A percentile compares a stretch with the other conserved stretches of the same genome.
phyloP scores from a whole-genome alignment of 2,113 vertebrate species.

The Melierax canorus region DNA sequence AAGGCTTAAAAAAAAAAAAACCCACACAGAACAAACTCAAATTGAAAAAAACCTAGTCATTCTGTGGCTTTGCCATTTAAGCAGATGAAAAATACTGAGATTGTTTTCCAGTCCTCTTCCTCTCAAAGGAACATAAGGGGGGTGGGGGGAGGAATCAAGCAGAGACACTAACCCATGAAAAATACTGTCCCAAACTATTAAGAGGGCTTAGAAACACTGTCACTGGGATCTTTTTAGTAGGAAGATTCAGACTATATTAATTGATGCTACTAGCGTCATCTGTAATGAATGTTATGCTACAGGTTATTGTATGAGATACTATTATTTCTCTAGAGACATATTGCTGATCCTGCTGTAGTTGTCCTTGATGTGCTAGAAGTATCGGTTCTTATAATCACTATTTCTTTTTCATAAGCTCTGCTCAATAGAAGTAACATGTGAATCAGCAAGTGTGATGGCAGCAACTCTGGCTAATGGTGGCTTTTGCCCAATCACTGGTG shows the following conservation, averaged over 20 bases:
- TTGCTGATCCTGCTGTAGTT: background rate
- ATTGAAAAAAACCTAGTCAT: background rate
- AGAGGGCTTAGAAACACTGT: slow-evolving; percentile 7
- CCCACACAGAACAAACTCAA: background rate
- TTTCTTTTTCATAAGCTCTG: slow-evolving; percentile 80
- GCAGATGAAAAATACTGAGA: slow-evolving; percentile 29
- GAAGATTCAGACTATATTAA: background rate
- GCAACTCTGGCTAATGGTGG: slow-evolving; percentile 96
- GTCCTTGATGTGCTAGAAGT: background rate
- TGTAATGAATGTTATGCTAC: background rate
- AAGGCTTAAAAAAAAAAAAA: background rate
- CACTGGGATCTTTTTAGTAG: background rate
- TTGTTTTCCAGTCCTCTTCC: background rate
- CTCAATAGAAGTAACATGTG: slow-evolving; percentile 97
- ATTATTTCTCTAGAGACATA: background rate
- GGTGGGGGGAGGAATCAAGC: background rate
- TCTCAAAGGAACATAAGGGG: background rate
- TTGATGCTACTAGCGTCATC: background rate
- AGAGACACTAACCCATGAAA: background rate
- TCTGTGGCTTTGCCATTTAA: slow-evolving; percentile 23
- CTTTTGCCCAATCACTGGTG: slow-evolving; percentile 97
- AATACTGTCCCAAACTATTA: background rate
- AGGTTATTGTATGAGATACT: background rate
- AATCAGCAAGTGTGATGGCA: slow-evolving; percentile 97
- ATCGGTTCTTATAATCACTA: background rate